phyloP scores from a whole-genome alignment of 2,113 vertebrate species.

The Passer montanus region DNA sequence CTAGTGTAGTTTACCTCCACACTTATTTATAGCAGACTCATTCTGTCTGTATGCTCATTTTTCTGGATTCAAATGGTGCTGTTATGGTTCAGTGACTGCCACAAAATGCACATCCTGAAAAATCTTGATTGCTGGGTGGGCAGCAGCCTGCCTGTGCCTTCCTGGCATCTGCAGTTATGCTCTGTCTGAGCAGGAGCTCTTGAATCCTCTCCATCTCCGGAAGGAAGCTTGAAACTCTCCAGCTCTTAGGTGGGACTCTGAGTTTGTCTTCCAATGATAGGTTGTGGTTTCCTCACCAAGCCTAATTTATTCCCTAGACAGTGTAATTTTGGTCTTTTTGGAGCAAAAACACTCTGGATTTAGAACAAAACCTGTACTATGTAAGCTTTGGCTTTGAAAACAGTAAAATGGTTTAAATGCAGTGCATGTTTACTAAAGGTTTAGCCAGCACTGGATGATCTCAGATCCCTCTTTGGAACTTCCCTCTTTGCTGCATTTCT shows the following conservation, averaged over 20 bases:
- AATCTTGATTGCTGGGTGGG: background rate
- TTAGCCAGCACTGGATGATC: background rate
- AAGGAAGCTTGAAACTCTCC: background rate
- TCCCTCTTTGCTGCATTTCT: background rate
- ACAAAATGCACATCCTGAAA: background rate
- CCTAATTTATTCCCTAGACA: background rate
- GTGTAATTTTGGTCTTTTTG: constrained; percentile 37
- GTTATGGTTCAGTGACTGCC: background rate
- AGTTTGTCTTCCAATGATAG: background rate
- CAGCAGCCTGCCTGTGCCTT: background rate
- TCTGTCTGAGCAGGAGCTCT: background rate
- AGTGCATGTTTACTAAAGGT: background rate
- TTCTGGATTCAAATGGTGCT: background rate
- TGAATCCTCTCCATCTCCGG: background rate
- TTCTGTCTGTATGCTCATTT: background rate
- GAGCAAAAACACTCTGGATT: background rate
- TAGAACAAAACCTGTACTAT: constrained; percentile 1
- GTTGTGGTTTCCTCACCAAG: constrained; percentile 8
- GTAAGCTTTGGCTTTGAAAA: background rate
- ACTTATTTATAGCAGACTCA: background rate
- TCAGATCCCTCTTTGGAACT: background rate
- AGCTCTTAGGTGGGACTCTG: background rate
- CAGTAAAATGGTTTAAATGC: background rate
- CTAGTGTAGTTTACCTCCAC: background rate
- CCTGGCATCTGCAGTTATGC: background rate